A percentile compares a stretch with the other conserved stretches of the same genome.
Evolutionary conservation across 2,888 invertebrate species (phyloP).

Genomic region (Apamea monoglypha): DNA sequence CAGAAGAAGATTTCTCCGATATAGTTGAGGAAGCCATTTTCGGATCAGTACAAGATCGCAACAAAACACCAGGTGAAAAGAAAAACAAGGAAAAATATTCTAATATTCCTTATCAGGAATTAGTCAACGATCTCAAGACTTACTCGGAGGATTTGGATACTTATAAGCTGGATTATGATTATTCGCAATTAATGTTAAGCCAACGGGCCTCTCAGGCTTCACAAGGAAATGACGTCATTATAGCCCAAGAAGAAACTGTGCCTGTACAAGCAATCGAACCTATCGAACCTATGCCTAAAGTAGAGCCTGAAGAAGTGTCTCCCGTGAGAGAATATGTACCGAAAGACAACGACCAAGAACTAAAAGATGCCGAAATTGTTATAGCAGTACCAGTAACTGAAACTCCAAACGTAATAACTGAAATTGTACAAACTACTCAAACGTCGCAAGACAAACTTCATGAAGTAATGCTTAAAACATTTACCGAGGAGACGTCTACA

Average conservation of each 20-base stretch:
- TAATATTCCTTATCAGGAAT: conserved; percentile 78
- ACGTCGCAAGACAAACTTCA: conserved; percentile 12
- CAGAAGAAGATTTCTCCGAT: conserved; percentile 72
- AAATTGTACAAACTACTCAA: background rate
- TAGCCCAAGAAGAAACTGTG: conserved; percentile 3
- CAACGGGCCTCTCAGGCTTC: conserved; percentile 57
- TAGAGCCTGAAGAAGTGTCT: conserved; percentile 1
- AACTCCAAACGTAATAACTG: background rate
- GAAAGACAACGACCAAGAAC: conserved; percentile 30
- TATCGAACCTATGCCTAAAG: conserved; percentile 18
- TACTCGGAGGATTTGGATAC: conserved; percentile 81
- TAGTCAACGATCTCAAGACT: conserved; percentile 82
- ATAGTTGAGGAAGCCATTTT: conserved; percentile 90
- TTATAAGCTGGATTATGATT: conserved; percentile 80
- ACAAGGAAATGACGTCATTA: conserved; percentile 14
- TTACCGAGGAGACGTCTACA: background rate
- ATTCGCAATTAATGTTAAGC: conserved; percentile 73
- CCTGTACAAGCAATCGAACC: conserved; percentile 5
- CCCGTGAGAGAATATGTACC: conserved; percentile 4
- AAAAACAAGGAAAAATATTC: conserved; percentile 60
- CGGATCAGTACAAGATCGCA: conserved; percentile 91
- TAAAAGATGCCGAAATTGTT: conserved; percentile 24
- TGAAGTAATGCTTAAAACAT: conserved; percentile 26
- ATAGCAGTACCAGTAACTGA: conserved; percentile 7
- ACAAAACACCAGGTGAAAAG: conserved; percentile 66